These are phyloP conservation scores for Tokudaia muenninki DNA, from an alignment of 2,797 vertebrate genomes.

Conservation along the genomic window DNA sequence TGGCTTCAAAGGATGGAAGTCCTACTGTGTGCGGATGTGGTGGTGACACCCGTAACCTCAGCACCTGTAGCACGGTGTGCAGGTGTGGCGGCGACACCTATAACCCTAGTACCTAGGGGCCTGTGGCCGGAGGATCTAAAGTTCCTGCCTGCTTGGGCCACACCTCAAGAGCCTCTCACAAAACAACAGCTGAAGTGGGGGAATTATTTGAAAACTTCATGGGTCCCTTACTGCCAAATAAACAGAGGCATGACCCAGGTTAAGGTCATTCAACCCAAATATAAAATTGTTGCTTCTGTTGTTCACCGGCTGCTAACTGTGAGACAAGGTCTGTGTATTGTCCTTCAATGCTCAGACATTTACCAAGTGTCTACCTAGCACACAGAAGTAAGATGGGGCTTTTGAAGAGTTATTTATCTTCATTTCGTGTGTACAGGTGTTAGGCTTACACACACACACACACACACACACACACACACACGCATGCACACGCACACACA, in stretches of 20 bases:
- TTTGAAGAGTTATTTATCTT: neutral
- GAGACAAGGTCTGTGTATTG: neutral
- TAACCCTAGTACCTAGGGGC: neutral
- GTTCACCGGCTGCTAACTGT: neutral
- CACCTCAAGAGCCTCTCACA: too few relatives aligned
- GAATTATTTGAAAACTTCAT: neutral
- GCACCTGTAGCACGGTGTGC: neutral
- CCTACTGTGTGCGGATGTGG: neutral
- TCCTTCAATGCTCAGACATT: neutral
- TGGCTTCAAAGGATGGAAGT: neutral
- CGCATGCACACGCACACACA: too few relatives aligned
- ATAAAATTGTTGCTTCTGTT: neutral
- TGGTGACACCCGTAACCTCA: too few relatives aligned
- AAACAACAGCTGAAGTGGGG: neutral
- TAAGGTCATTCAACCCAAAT: slow-evolving; percentile 25
- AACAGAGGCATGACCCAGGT: neutral
- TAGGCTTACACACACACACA: neutral
- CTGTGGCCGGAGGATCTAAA: neutral
- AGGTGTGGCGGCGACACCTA: too few relatives aligned
- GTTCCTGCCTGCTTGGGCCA: neutral
- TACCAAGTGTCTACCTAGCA: neutral
- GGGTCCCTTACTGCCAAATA: neutral
- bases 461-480: rapidly evolving
- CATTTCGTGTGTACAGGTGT: neutral
- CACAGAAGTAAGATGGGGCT: neutral